Evolutionary conservation across 2,888 invertebrate genomes (phyloP).

Genomic region (Cheilosia vulpina): DNA sequence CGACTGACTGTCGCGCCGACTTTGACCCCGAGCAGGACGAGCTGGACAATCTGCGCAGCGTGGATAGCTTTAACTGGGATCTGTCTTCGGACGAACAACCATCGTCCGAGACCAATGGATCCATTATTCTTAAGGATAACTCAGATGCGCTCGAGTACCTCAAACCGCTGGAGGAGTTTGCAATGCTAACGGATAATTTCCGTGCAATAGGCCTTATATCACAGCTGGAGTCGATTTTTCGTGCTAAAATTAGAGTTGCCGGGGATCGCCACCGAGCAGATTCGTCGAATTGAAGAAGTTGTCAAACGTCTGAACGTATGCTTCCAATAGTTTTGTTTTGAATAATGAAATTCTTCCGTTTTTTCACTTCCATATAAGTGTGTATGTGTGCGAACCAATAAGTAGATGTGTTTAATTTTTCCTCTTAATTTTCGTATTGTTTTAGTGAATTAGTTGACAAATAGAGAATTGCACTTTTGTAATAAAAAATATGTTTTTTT

Average conservation of each 20-base stretch:
- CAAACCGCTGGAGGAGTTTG: constrained; percentile 81
- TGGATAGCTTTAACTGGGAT: constrained; percentile 29
- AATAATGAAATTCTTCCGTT: constrained; percentile 64
- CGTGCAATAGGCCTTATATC: constrained; percentile 81
- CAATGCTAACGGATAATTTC: constrained; percentile 81
- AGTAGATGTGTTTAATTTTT: constrained; percentile 33
- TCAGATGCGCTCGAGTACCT: constrained; percentile 79
- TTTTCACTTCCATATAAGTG: constrained; percentile 64
- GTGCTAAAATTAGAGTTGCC: constrained; percentile 54
- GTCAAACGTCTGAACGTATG: constrained; percentile 55
- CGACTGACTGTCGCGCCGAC: not conserved
- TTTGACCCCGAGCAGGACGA: constrained; percentile 28
- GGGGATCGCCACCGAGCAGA: not conserved
- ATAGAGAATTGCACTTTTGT: constrained; percentile 71
- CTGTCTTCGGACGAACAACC: constrained; percentile 49
- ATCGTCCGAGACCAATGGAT: constrained; percentile 36
- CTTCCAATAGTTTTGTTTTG: constrained; percentile 67
- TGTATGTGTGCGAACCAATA: constrained; percentile 59
- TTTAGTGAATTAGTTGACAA: constrained; percentile 68
- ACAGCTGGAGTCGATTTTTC: constrained; percentile 81
- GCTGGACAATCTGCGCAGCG: constrained; percentile 14
- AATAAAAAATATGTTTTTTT: constrained; percentile 25
- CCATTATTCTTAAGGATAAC: constrained; percentile 45
- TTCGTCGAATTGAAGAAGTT: constrained; percentile 32
- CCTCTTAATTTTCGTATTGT: constrained; percentile 12